Conservation (phyloP, 2,113 vertebrate species). For the Neoarius graeffei region DNA sequence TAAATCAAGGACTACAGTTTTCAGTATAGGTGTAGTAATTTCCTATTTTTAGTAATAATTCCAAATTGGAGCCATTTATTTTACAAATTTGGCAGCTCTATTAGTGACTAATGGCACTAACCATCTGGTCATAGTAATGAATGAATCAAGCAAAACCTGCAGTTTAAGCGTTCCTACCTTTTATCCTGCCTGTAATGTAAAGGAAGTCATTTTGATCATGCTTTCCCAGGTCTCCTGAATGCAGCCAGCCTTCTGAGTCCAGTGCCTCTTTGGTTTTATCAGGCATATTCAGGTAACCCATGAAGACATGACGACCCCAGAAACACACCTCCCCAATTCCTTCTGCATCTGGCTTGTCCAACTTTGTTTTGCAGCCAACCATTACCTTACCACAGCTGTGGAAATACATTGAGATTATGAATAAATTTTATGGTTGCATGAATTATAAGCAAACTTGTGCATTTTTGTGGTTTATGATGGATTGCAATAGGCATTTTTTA, state of each 20-base stretch:
- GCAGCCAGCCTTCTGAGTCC: conserved; percentile 75
- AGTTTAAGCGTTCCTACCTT: conserved; percentile 61
- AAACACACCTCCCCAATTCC: conserved; percentile 77
- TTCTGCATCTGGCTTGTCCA: conserved; percentile 68
- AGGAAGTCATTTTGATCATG: conserved; percentile 65
- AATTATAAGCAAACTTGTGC: background rate
- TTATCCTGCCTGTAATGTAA: conserved; percentile 80
- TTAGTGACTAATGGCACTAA: background rate
- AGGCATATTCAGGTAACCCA: conserved; percentile 77
- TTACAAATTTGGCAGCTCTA: background rate
- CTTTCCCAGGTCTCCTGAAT: conserved; percentile 76
- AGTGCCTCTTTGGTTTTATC: conserved; percentile 72
- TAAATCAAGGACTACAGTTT: background rate
- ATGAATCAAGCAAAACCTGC: background rate
- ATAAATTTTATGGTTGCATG: background rate
- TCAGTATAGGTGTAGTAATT: background rate
- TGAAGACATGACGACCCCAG: conserved; percentile 79
- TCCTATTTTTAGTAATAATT: conserved; percentile 9
- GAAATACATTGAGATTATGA: conserved; percentile 3
- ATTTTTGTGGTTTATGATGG: background rate
- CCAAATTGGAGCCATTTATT: background rate
- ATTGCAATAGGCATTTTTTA: background rate
- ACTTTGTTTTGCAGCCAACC: conserved; percentile 67
- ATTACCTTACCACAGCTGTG: conserved; percentile 74
- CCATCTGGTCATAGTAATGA: background rate